phyloP scores from a whole-genome alignment of 2,797 vertebrate species.

The Tokudaia muenninki region DNA sequence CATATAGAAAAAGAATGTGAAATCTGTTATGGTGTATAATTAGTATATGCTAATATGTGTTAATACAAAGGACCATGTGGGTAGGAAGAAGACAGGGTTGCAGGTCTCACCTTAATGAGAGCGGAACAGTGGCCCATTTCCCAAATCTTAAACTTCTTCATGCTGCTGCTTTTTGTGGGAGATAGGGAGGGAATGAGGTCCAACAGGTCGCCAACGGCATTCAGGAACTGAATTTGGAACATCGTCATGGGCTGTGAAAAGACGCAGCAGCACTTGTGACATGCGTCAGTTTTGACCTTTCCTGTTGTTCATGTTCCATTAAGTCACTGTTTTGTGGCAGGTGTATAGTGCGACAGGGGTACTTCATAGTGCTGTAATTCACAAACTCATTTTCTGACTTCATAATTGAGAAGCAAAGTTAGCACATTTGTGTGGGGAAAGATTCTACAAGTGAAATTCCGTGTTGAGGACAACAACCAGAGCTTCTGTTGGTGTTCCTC shows the following conservation, averaged over 20 bases:
- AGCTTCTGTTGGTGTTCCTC: neutral
- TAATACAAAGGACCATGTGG: neutral
- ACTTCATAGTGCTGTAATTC: neutral
- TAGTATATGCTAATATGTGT: neutral
- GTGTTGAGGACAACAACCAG: neutral
- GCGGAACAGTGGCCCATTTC: constrained; percentile 96
- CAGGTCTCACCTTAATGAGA: constrained; percentile 94
- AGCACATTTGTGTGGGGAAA: neutral
- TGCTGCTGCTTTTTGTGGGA: constrained; percentile 54
- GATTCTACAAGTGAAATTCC: neutral
- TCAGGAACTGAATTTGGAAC: constrained; percentile 94
- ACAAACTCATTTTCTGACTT: neutral
- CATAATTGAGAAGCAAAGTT: neutral
- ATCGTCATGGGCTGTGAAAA: constrained; percentile 89
- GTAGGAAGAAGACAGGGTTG: neutral
- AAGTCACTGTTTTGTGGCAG: neutral
- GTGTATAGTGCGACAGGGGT: neutral
- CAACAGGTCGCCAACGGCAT: constrained; percentile 93
- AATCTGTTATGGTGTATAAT: neutral
- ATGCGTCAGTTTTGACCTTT: neutral
- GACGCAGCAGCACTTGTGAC: constrained; percentile 2
- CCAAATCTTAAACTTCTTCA: constrained; percentile 84
- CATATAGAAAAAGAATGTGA: neutral
- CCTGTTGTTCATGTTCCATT: neutral
- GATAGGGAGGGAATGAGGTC: constrained; percentile 94